Base-by-base conservation (phyloP, 2,797 vertebrate genomes). In the Cacajao melanocephalus region DNA sequence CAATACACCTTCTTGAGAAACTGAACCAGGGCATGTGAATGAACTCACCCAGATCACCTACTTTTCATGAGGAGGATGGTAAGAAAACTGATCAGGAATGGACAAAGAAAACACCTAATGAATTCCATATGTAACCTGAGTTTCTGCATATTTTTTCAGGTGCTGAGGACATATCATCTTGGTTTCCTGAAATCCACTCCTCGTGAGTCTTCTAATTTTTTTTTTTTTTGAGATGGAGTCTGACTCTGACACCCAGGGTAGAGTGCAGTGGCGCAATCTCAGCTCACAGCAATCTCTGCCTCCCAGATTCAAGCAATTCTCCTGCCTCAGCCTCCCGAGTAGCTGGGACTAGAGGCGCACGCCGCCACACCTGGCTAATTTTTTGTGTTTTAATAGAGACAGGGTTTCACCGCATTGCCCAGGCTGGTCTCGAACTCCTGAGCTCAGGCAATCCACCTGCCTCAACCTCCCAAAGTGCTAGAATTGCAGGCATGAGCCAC, bases 141-240 rank as follows among this genome's bases (percentile, higher is more conserved):
- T 50, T 72, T 92, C 95, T 91, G 46, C 58, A 15, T 98, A 97
- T 97, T 98, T 97, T 97, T 97, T 97, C 97, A 98, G 96, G 97
- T 98, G 90, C 33, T 50, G 22, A 95, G 75, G 72, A 97, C 91
- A 92, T 81, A 95, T 96, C 94, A 81, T 90, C 83, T 86, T 75
- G 93, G 76, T 94, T 98, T 97, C 83, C 95, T 95, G 57, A 92
- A 97, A 93, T 61, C n/a, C 4, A 46, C 15, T 96, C 55, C 64
- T 64, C 44, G 20, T 92, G 81, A 33, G 67, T 92, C 88, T 94
- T 93, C n/a, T 67, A n/a, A 33, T 64, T 61, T 61, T 28, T 28
- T 58, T 13, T 64, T 64, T 64, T 58, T 58, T 58, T 58, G 13
- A n/a, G 61, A 67, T 4, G 11, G 57, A n/a, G 33, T 64, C 61